phyloP scores from a whole-genome alignment of 2,797 vertebrate species.

The Rhynchonycteris naso region DNA sequence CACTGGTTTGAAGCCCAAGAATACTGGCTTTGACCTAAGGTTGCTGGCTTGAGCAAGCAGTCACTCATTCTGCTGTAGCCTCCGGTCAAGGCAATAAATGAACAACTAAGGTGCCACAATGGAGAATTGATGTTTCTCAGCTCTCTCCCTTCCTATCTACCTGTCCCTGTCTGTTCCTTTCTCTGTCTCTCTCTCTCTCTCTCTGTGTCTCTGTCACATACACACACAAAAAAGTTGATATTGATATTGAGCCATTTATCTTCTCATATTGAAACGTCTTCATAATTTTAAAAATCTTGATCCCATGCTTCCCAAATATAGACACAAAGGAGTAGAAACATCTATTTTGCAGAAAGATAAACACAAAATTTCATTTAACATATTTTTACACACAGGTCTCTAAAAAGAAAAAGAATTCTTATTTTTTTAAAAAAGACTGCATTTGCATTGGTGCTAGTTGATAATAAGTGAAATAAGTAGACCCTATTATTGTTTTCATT shows the following conservation, averaged over 20 bases:
- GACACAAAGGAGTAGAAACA: slow-evolving; percentile 52
- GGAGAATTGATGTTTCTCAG: too few relatives aligned
- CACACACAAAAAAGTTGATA: too few relatives aligned
- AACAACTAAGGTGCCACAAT: too few relatives aligned
- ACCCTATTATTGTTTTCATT: background rate
- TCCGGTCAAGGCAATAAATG: too few relatives aligned
- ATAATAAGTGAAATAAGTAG: background rate
- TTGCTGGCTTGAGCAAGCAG: too few relatives aligned
- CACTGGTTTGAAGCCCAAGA: too few relatives aligned
- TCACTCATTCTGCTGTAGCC: too few relatives aligned
- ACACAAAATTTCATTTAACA: slow-evolving; percentile 12
- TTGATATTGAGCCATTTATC: slow-evolving; percentile 50
- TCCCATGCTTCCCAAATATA: slow-evolving; percentile 19
- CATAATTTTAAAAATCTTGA: background rate
- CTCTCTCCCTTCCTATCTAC: too few relatives aligned
- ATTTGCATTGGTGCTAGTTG: background rate
- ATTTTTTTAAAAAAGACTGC: background rate
- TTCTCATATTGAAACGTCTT: slow-evolving; percentile 58
- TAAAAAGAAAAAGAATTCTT: background rate
- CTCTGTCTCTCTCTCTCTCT: too few relatives aligned
- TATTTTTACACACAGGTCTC: background rate
- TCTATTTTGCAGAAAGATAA: slow-evolving; percentile 52
- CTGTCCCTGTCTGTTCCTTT: too few relatives aligned
- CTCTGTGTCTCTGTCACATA: too few relatives aligned
- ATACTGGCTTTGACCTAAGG: too few relatives aligned